These are phyloP conservation scores for Cynopterus brachyotis DNA, from an alignment of 2,113 vertebrate genomes.

Conservation along the genomic window DNA sequence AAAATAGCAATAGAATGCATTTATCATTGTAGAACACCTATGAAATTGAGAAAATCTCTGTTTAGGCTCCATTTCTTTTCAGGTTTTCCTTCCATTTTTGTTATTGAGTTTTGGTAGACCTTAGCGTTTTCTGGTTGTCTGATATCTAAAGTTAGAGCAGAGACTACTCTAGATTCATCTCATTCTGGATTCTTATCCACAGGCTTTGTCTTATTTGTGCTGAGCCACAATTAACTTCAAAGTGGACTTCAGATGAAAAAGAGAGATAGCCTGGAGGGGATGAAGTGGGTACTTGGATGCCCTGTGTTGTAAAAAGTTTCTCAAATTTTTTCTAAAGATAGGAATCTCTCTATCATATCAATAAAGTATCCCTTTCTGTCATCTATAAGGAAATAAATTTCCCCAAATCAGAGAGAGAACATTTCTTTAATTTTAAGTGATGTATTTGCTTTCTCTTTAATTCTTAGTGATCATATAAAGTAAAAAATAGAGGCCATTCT, in stretches of 20 bases:
- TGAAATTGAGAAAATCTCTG: background rate
- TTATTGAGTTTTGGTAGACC: background rate
- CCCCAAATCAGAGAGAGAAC: background rate
- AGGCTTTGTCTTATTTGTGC: background rate
- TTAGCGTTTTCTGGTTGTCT: background rate
- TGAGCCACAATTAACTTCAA: background rate
- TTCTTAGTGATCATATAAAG: background rate
- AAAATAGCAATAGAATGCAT: background rate
- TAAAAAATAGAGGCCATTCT: background rate
- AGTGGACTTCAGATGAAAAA: background rate
- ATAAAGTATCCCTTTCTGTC: background rate
- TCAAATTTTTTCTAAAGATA: background rate
- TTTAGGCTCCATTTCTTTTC: background rate
- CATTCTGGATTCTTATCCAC: background rate
- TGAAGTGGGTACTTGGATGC: background rate
- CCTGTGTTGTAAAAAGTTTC: background rate
- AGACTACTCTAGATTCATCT: background rate
- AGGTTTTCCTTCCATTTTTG: background rate
- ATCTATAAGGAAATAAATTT: background rate
- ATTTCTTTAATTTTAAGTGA: constrained; percentile 25
- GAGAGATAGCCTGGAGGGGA: background rate
- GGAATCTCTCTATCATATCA: background rate
- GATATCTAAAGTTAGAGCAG: background rate
- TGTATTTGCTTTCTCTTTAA: background rate
- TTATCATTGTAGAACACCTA: background rate